Conservation (phyloP, 2,888 invertebrate genomes). For the Allygus modestus region DNA sequence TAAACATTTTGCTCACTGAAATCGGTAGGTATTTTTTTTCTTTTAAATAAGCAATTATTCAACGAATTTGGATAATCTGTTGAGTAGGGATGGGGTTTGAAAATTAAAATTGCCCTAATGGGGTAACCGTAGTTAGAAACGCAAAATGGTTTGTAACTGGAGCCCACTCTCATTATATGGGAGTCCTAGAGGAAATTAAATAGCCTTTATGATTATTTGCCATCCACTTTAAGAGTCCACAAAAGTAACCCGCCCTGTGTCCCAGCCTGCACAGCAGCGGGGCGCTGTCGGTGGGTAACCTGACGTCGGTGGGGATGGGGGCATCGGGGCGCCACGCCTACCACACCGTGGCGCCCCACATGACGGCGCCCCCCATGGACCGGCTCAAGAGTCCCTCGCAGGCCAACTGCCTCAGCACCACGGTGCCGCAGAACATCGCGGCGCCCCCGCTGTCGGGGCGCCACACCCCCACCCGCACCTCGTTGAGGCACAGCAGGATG, state of each 20-base stretch:
- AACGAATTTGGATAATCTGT: no score
- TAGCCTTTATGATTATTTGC: no score
- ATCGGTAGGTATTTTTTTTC: no score
- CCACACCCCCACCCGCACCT: slow-evolving; percentile 83
- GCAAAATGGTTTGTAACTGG: no score
- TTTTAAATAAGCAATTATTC: no score
- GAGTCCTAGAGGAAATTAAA: no score
- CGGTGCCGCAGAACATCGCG: slow-evolving; percentile 83
- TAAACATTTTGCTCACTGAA: no score
- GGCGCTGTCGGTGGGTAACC: slow-evolving; percentile 65
- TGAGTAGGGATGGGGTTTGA: no score
- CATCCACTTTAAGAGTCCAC: slow-evolving; percentile 10
- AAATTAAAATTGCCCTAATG: no score
- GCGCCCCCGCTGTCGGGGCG: slow-evolving; percentile 80
- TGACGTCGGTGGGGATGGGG: slow-evolving; percentile 36
- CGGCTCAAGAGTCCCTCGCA: slow-evolving; percentile 75
- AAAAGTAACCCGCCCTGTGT: slow-evolving; percentile 42
- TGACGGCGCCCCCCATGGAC: slow-evolving; percentile 70
- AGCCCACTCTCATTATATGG: no score
- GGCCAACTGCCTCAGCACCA: slow-evolving; percentile 78
- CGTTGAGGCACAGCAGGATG: slow-evolving; percentile 84
- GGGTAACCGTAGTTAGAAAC: no score
- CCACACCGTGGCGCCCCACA: slow-evolving; percentile 65
- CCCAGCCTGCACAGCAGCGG: slow-evolving; percentile 61
- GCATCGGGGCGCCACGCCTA: slow-evolving; percentile 2